Evolutionary conservation across 2,113 vertebrate species (phyloP).

Genomic region (Nothoprocta perdicaria): DNA sequence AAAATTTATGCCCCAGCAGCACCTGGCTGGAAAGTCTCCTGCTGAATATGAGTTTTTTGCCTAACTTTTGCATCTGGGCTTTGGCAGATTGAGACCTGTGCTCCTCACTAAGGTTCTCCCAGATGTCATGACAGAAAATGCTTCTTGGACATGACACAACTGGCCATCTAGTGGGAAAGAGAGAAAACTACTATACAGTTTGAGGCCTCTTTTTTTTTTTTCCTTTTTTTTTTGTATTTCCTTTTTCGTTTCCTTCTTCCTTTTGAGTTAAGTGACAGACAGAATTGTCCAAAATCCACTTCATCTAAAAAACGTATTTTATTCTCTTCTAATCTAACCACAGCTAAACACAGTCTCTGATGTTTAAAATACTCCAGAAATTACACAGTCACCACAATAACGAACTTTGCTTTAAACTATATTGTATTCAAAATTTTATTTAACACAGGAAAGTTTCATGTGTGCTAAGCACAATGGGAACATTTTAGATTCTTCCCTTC

Average conservation of each 20-base stretch:
- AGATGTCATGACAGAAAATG: neutral
- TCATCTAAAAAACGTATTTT: neutral
- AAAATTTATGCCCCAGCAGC: neutral
- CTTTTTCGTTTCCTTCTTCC: no score
- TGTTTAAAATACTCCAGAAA: neutral
- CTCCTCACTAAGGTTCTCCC: neutral
- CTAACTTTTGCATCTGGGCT: neutral
- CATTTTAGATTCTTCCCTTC: neutral
- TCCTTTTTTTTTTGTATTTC: no score
- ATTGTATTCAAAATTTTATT: neutral
- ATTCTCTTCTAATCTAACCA: neutral
- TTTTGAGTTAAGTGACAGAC: neutral
- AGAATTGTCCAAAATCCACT: neutral
- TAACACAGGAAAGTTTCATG: neutral
- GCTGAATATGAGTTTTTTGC: neutral
- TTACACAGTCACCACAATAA: neutral
- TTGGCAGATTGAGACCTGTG: neutral
- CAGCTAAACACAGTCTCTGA: neutral
- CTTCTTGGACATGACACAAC: neutral
- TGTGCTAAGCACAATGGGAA: neutral
- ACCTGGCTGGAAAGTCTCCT: neutral
- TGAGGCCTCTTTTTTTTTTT: neutral
- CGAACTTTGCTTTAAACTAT: neutral
- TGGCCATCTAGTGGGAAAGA: constrained; percentile 40
- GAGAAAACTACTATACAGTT: neutral